phyloP scores from a whole-genome alignment of 2,888 invertebrate genomes.

The Orgyia antiqua region DNA sequence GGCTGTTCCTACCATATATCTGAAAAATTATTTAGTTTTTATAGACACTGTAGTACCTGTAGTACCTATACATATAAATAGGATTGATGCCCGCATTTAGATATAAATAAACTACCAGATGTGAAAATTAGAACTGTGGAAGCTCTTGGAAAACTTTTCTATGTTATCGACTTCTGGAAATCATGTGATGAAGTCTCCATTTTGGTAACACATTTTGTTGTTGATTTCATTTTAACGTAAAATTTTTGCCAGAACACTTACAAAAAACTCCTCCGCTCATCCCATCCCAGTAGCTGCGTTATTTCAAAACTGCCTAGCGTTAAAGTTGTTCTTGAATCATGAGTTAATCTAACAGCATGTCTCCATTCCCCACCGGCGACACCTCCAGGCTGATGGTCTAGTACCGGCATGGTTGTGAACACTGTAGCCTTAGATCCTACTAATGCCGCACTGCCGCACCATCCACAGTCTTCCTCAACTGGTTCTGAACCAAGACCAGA shows the following conservation, averaged over 20 bases:
- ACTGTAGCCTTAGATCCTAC: conserved; percentile 51
- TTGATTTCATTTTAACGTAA: too few species aligned
- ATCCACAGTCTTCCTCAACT: conserved; percentile 58
- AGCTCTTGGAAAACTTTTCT: too few species aligned
- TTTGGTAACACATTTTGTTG: too few species aligned
- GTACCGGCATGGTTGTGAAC: conserved; percentile 72
- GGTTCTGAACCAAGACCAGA: conserved; percentile 68
- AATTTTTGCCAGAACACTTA: conserved; percentile 72
- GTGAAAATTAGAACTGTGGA: too few species aligned
- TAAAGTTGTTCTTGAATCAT: conserved; percentile 58
- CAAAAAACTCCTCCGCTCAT: conserved; percentile 83
- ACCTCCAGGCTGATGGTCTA: conserved; percentile 46
- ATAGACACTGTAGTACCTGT: too few species aligned
- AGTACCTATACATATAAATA: too few species aligned
- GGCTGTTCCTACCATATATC: conserved; percentile 90
- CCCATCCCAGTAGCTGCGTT: conserved; percentile 86
- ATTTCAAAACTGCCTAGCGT: conserved; percentile 88
- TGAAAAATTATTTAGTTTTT: conserved; percentile 37
- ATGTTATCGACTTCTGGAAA: too few species aligned
- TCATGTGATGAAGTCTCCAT: too few species aligned
- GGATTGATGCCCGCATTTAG: too few species aligned
- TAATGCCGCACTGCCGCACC: conserved; percentile 65
- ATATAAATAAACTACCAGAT: too few species aligned
- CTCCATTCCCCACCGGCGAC: conserved; percentile 62
- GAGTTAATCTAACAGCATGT: conserved; percentile 48